Evolutionary conservation across 2,888 invertebrate genomes (phyloP).

Genomic region (Melolontha melolontha): DNA sequence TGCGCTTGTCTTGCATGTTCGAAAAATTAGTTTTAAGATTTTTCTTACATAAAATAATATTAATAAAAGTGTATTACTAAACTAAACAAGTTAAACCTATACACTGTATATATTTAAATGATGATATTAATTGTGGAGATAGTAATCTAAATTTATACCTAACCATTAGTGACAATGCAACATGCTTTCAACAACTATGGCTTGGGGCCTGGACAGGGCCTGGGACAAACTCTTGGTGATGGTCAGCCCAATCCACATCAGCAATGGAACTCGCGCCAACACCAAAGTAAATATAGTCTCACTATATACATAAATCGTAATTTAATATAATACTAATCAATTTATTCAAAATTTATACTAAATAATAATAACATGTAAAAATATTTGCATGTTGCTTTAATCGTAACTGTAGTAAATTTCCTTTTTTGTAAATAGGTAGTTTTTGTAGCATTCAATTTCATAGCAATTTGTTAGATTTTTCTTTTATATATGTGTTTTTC

Average conservation of each 20-base stretch:
- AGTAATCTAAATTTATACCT: slow-evolving; percentile 47
- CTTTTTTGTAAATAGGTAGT: slow-evolving; percentile 39
- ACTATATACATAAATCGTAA: slow-evolving; percentile 43
- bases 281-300: slow-evolving; percentile 64
- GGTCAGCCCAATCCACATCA: slow-evolving; percentile 67
- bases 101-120: slow-evolving; percentile 39
- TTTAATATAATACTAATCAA: slow-evolving; percentile 39
- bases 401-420: slow-evolving; percentile 24
- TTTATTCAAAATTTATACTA: slow-evolving; percentile 44
- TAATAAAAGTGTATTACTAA: slow-evolving; percentile 38
- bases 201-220: slow-evolving; percentile 63
- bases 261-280: slow-evolving; percentile 63
- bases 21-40: slow-evolving; percentile 28
- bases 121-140: slow-evolving; percentile 40
- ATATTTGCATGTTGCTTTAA: slow-evolving; percentile 39
- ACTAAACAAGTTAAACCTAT: slow-evolving; percentile 40
- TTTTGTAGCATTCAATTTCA: slow-evolving; percentile 28
- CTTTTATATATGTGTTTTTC: slow-evolving; percentile 26
- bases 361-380: slow-evolving; percentile 41
- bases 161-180: slow-evolving; percentile 67
- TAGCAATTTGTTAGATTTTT: slow-evolving; percentile 32
- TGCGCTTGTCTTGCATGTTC: slow-evolving; percentile 45
- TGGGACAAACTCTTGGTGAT: slow-evolving; percentile 71
- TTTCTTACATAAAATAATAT: slow-evolving; percentile 38
- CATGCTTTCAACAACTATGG: slow-evolving; percentile 72